A percentile compares a stretch with the other conserved stretches of the same genome.
phyloP scores from a whole-genome alignment of 2,113 vertebrate genomes.

The Chaetops frenatus region DNA sequence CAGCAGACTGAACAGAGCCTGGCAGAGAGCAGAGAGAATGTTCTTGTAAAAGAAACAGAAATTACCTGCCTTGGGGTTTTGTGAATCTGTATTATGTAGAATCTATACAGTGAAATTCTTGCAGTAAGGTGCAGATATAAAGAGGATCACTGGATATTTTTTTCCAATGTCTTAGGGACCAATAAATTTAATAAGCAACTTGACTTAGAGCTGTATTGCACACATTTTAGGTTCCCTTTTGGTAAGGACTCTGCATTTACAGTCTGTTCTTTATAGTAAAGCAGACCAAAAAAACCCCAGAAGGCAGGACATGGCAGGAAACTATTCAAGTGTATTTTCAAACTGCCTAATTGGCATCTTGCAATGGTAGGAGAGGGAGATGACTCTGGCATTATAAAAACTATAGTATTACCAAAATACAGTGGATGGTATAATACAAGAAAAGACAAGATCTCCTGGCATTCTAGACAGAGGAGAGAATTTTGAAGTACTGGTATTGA shows the following conservation, averaged over 20 bases:
- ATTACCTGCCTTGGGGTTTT: neutral
- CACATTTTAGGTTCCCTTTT: neutral
- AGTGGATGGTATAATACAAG: neutral
- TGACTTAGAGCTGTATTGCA: neutral
- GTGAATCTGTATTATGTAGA: neutral
- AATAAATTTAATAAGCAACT: neutral
- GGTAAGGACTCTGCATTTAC: neutral
- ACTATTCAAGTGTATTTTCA: neutral
- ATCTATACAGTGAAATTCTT: neutral
- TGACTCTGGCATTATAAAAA: neutral
- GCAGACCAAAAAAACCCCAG: neutral
- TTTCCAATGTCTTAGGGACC: neutral
- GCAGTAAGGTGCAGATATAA: neutral
- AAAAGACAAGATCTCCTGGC: neutral
- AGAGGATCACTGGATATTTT: neutral
- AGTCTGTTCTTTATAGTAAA: neutral
- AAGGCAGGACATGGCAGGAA: neutral
- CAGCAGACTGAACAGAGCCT: neutral
- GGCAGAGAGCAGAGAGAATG: neutral
- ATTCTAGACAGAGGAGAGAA: neutral
- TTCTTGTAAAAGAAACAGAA: neutral
- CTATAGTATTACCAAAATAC: neutral
- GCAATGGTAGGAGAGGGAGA: neutral
- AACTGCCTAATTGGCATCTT: slow-evolving; percentile 1
- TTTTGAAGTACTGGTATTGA: neutral